Evolutionary conservation across 2,113 vertebrate genomes (phyloP), one percentile per base, ranked within the genome.

Genomic region (Clarias magur): DNA sequence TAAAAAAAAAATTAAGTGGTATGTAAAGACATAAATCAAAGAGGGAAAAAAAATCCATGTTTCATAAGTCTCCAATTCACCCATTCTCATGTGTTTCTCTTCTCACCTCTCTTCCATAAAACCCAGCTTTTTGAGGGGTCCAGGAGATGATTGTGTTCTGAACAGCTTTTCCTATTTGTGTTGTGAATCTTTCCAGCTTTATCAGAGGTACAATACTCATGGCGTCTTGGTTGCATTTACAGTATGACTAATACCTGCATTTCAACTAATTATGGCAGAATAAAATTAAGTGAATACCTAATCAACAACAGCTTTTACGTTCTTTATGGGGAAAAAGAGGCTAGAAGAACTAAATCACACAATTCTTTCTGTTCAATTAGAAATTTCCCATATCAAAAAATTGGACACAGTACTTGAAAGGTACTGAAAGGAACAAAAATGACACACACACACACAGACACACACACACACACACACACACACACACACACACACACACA

Each of bases 361-460:
- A 8, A 2, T 63, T 23, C 3, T 10, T 48, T 82, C 19, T 48
- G 60, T 65, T 62, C 13, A 25, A 70, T 70, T 17, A 9, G 30
- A 38, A 70, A 34, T 17, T 30, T 68, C 23, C 68, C 68, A 72
- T 7, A 48, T 75, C 8, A 12, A 23, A 13, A 75, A 25, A 75
- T 25, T 76, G 13, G 5, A 76, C 42, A 15, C 53, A 53, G 21
- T 15, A 53, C 42, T 53, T 53, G n/a, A n/a, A n/a, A n/a, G n/a
- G n/a, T n/a, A n/a, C n/a, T 67, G 79, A 85, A 48, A 48, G 79
- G 60, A 67, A 65, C 48, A 89, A 88, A 85, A 25, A 9, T 63
- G 9, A 21, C 62, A 63, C 15, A 1, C 60, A 81, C 59, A 62
- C 80, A 85, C 90, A 34, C 34, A 34, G n/a, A n/a, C n/a, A n/a